Percentiles rank a stretch among this genome's conserved stretches.
Evolutionary conservation across 2,113 vertebrate species (phyloP).

Genomic region (Datnioides undecimradiatus): DNA sequence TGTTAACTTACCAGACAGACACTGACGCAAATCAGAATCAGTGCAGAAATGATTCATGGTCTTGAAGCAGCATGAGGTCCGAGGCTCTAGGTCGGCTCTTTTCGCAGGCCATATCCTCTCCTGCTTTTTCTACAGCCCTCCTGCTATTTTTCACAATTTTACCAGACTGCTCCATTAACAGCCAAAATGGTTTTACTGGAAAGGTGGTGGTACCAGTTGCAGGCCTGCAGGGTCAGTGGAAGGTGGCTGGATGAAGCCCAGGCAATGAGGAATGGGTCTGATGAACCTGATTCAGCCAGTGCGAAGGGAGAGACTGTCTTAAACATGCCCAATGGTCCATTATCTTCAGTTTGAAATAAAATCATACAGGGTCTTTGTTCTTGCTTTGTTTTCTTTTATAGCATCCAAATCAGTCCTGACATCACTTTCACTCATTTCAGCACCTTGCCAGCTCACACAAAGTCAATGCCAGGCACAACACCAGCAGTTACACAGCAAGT

Average conservation of each 20-base stretch:
- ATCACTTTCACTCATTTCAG: background rate
- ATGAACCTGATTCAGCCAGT: constrained; percentile 3
- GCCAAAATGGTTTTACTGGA: constrained; percentile 19
- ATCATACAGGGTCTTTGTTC: background rate
- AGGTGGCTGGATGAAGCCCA: constrained; percentile 14
- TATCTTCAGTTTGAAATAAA: constrained; percentile 1
- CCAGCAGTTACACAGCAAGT: constrained; percentile 36
- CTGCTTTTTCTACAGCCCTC: constrained; percentile 7
- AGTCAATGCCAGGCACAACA: constrained; percentile 42
- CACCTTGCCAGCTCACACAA: constrained; percentile 42
- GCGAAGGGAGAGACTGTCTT: background rate
- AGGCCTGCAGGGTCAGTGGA: constrained; percentile 15
- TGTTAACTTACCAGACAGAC: constrained; percentile 11
- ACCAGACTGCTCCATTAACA: constrained; percentile 40
- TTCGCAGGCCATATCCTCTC: constrained; percentile 37
- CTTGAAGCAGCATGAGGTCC: constrained; percentile 48
- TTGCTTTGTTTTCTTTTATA: constrained; percentile 17
- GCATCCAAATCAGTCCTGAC: constrained; percentile 2
- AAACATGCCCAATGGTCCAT: background rate
- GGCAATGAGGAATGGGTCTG: background rate
- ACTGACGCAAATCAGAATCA: constrained; percentile 34
- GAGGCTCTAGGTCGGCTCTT: background rate
- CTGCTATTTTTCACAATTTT: constrained; percentile 32
- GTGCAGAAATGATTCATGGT: constrained; percentile 56
- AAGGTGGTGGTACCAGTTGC: constrained; percentile 22